Percentiles rank a stretch among this genome's conserved stretches.
Conservation (phyloP, 2,888 invertebrate genomes). For the Agapostemon virescens region DNA sequence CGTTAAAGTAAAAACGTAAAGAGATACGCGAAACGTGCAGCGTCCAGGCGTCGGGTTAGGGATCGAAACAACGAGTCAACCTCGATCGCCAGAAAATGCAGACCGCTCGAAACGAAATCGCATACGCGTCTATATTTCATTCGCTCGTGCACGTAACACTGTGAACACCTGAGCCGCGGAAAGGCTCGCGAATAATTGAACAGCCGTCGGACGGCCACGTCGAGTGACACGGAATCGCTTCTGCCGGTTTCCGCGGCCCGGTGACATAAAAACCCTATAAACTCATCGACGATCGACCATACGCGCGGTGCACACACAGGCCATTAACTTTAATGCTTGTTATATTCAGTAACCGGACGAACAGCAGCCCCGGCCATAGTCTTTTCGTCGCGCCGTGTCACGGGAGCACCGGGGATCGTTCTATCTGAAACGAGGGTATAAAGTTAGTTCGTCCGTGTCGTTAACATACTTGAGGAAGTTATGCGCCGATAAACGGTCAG, state of each 20-base stretch:
- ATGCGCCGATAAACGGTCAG: slow-evolving; percentile 34
- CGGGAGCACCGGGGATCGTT: slow-evolving; percentile 36
- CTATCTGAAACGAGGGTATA: slow-evolving; percentile 53
- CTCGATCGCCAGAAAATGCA: not conserved
- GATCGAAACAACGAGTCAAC: not conserved
- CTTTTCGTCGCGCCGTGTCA: not conserved
- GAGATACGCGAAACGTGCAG: too few species aligned
- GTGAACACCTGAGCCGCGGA: not conserved
- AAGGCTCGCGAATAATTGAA: slow-evolving; percentile 22
- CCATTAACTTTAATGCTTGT: slow-evolving; percentile 38
- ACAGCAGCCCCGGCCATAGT: slow-evolving; percentile 14
- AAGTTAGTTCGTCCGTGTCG: slow-evolving; percentile 28
- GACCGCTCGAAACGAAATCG: not conserved
- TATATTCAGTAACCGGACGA: slow-evolving; percentile 7
- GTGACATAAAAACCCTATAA: slow-evolving; percentile 36
- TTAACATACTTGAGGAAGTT: slow-evolving; percentile 38
- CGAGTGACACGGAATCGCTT: slow-evolving; percentile 9
- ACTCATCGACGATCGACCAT: slow-evolving; percentile 28
- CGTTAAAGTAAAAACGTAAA: too few species aligned
- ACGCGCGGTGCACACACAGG: not conserved
- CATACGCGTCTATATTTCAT: not conserved
- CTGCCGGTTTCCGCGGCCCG: slow-evolving; percentile 2
- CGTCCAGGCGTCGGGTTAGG: too few species aligned
- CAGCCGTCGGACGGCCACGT: not conserved
- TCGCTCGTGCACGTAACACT: not conserved